Percentiles rank a stretch among this genome's conserved stretches.
Evolutionary conservation across 2,888 invertebrate species (phyloP).

Genomic region (Sialis lutaria): DNA sequence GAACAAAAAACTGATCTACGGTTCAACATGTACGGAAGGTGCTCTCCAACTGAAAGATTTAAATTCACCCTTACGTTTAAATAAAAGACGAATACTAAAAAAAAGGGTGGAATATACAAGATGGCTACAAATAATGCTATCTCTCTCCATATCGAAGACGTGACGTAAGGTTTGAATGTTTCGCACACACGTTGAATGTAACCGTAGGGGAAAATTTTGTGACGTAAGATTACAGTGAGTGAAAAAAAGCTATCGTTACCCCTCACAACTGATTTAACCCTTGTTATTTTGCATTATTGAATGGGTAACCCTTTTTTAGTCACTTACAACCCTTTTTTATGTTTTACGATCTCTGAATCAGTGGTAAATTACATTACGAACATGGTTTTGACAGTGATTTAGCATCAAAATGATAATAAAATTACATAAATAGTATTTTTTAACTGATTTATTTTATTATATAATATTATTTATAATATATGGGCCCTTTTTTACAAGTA

Average conservation of each 20-base stretch:
- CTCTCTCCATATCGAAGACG: not conserved
- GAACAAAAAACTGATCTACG: not conserved
- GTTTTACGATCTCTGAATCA: not conserved
- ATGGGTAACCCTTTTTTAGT: not conserved
- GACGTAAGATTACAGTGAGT: not conserved
- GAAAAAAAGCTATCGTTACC: not conserved
- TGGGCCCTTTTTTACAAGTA: no score
- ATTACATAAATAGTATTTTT: not conserved
- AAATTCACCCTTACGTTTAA: not conserved
- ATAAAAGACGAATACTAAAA: not conserved
- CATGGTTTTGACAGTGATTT: no score
- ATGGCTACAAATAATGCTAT: constrained; percentile 1
- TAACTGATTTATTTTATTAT: not conserved
- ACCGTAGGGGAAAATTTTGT: not conserved
- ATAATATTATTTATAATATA: no score
- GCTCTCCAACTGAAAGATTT: not conserved
- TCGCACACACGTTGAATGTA: no score
- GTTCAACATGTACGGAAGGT: not conserved
- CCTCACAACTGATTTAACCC: not conserved
- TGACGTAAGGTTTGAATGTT: not conserved
- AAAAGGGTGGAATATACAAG: constrained; percentile 5
- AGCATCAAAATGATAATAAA: no score
- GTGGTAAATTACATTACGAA: no score
- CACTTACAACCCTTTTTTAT: not conserved
- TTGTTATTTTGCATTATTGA: not conserved